Conservation (phyloP, 2,797 vertebrate genomes). For the Leucoraja ocellata region DNA sequence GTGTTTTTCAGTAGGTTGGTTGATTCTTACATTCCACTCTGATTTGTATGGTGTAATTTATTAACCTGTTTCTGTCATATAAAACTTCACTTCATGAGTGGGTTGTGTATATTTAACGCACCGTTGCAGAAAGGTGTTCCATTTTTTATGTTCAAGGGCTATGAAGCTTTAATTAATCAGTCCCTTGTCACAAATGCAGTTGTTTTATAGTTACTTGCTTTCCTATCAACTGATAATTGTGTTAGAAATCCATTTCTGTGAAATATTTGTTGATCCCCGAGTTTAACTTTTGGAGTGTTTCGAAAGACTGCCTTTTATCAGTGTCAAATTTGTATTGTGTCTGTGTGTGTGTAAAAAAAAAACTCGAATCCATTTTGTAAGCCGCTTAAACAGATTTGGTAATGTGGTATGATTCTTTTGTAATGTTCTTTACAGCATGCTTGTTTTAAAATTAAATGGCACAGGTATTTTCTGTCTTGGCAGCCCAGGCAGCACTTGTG, state of each 20-base stretch:
- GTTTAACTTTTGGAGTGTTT: not conserved
- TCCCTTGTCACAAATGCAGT: not conserved
- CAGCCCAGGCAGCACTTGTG: not conserved
- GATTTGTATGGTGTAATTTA: not conserved
- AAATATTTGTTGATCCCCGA: not conserved
- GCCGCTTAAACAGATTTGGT: not conserved
- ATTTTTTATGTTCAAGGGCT: not conserved
- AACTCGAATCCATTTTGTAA: not conserved
- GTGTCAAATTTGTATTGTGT: not conserved
- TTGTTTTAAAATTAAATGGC: not conserved
- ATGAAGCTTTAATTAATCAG: not conserved
- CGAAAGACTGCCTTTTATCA: not conserved
- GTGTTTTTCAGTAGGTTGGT: not conserved
- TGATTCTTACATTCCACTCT: not conserved
- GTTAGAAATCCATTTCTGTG: slow-evolving; percentile 23
- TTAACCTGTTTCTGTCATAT: not conserved
- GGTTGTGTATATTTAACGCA: not conserved
- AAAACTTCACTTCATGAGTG: not conserved
- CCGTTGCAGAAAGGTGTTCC: not conserved
- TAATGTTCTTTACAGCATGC: not conserved
- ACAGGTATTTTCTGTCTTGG: not conserved
- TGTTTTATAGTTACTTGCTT: not conserved
- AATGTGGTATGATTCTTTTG: slow-evolving; percentile 4
- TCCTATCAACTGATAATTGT: not conserved
- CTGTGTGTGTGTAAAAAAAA: not conserved